Conservation (phyloP, 2,797 vertebrate species). For the Ptychobarbus kaznakovi region DNA sequence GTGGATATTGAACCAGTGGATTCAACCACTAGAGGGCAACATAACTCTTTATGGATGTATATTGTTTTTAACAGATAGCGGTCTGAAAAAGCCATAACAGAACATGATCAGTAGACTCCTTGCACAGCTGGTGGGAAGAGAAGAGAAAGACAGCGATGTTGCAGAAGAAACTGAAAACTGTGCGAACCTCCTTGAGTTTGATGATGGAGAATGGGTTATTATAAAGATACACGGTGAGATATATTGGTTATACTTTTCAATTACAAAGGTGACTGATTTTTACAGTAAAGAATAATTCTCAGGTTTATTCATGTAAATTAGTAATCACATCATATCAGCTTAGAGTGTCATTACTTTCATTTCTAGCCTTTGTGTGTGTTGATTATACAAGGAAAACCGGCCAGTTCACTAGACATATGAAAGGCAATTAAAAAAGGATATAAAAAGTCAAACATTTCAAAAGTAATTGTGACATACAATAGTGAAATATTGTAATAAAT, state of each 20-base stretch:
- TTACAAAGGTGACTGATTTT: not conserved
- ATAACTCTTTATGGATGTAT: not conserved
- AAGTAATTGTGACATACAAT: no score
- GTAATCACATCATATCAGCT: not conserved
- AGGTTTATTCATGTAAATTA: not conserved
- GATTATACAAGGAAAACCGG: not conserved
- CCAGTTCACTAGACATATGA: not conserved
- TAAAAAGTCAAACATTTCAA: no score
- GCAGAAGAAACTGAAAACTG: constrained; percentile 37
- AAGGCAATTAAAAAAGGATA: no score
- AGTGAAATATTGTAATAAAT: not conserved
- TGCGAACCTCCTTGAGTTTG: constrained; percentile 72
- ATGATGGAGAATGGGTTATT: constrained; percentile 81
- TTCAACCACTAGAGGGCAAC: constrained; percentile 47
- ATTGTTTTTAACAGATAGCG: constrained; percentile 15
- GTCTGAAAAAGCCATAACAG: constrained; percentile 1
- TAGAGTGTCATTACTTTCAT: not conserved
- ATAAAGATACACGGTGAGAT: constrained; percentile 75
- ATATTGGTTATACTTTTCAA: not conserved
- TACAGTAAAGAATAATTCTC: no score
- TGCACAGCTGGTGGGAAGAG: constrained; percentile 71
- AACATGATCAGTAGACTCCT: constrained; percentile 78
- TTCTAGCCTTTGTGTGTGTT: not conserved
- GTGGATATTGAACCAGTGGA: no score
- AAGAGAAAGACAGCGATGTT: constrained; percentile 50